Evolutionary conservation across 2,797 vertebrate genomes (phyloP).

Genomic region (Characodon lateralis): DNA sequence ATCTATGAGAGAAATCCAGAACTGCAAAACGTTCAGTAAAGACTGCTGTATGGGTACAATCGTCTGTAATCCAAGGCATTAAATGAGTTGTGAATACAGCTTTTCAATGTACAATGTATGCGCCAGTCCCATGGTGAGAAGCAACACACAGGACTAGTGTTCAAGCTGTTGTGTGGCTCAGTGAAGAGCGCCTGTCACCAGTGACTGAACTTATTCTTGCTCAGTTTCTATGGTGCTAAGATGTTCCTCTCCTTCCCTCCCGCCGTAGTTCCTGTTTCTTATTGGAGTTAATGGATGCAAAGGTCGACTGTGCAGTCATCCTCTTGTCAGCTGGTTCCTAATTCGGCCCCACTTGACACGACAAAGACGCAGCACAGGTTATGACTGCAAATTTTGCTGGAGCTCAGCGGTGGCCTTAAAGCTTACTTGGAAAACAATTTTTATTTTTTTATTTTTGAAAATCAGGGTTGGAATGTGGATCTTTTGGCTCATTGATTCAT

Average conservation of each 20-base stretch:
- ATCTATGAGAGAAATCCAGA: neutral
- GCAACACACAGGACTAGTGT: constrained; percentile 71
- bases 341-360: constrained; percentile 23
- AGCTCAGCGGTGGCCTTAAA: constrained; percentile 5
- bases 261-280: constrained; percentile 67
- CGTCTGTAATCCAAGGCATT: constrained; percentile 32
- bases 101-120: constrained; percentile 74
- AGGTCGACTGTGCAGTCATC: constrained; percentile 58
- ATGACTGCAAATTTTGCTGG: constrained; percentile 13
- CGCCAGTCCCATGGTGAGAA: constrained; percentile 53
- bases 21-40: neutral
- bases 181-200: constrained; percentile 78
- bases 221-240: constrained; percentile 78
- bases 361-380: constrained; percentile 5
- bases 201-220: constrained; percentile 76
- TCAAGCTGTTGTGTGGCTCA: constrained; percentile 66
- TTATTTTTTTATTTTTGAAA: constrained; percentile 9
- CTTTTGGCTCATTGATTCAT: constrained; percentile 33
- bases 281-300: constrained; percentile 49
- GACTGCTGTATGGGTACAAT: constrained; percentile 18
- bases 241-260: constrained; percentile 56
- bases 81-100: constrained; percentile 63
- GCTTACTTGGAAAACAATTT: constrained; percentile 9
- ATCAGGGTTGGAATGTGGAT: constrained; percentile 37
- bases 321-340: constrained; percentile 47